phyloP scores from a whole-genome alignment of 2,888 invertebrate species.

The Ennomos quercinarius region DNA sequence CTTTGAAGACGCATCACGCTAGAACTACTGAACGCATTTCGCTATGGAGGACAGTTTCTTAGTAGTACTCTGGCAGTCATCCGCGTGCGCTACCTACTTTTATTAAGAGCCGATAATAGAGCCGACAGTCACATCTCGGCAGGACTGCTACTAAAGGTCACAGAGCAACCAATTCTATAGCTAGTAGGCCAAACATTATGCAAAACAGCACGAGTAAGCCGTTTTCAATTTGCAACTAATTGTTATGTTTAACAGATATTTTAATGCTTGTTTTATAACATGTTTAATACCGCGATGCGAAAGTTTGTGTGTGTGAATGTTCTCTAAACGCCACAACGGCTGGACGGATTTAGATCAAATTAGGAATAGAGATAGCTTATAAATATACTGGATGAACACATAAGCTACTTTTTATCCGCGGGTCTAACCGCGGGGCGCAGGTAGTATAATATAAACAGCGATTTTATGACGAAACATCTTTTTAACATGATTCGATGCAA shows the following conservation, averaged over 20 bases:
- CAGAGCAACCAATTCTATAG: slow-evolving; percentile 40
- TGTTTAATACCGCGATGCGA: slow-evolving; percentile 5
- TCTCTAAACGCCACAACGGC: too few relatives aligned
- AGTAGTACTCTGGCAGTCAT: slow-evolving; percentile 39
- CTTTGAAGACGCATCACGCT: too few relatives aligned
- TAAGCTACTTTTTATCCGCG: too few relatives aligned
- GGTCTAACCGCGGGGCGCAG: too few relatives aligned
- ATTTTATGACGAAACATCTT: slow-evolving; percentile 1
- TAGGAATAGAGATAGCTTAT: too few relatives aligned
- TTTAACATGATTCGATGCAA: not conserved
- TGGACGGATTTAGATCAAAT: too few relatives aligned
- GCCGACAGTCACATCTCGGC: slow-evolving; percentile 53
- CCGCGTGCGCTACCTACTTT: slow-evolving; percentile 66
- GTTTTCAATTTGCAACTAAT: slow-evolving; percentile 34
- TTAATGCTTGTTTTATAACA: slow-evolving; percentile 6
- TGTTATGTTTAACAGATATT: slow-evolving; percentile 27
- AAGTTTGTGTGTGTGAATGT: too few relatives aligned
- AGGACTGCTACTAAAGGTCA: slow-evolving; percentile 51
- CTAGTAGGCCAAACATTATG: slow-evolving; percentile 40
- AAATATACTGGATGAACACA: too few relatives aligned
- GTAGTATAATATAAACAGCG: not conserved
- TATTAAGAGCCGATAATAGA: slow-evolving; percentile 68
- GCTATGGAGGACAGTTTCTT: slow-evolving; percentile 1
- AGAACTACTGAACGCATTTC: too few relatives aligned
- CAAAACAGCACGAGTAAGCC: slow-evolving; percentile 33